Percentiles rank a stretch among this genome's conserved stretches.
Conservation (phyloP, 2,797 vertebrate species). For the Hippopotamyrus pictus region DNA sequence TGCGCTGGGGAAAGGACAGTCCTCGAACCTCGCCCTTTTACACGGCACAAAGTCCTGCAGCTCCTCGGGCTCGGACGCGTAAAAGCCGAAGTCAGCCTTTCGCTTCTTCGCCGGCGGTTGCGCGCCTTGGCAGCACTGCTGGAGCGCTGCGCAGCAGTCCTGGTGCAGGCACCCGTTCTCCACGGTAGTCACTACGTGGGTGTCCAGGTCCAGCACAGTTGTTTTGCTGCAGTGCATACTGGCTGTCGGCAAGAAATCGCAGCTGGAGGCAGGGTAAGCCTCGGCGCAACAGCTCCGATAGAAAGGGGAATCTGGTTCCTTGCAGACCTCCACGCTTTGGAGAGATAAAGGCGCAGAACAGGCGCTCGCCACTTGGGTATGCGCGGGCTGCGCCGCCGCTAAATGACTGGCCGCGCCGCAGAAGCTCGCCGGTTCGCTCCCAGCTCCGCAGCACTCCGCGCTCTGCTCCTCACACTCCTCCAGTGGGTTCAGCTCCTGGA, state of each 20-base stretch:
- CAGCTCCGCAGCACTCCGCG: conserved; percentile 50
- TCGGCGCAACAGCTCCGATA: conserved; percentile 75
- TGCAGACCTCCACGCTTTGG: conserved; percentile 51
- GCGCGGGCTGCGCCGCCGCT: conserved; percentile 36
- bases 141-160: conserved; percentile 81
- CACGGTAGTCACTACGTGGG: conserved; percentile 94
- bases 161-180: conserved; percentile 89
- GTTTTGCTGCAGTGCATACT: conserved; percentile 81
- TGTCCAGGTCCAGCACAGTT: conserved; percentile 94
- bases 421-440: conserved; percentile 48
- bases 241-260: conserved; percentile 54
- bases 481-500: conserved; percentile 79
- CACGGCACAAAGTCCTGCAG: conserved; percentile 68
- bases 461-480: conserved; percentile 61
- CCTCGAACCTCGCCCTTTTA: conserved; percentile 82
- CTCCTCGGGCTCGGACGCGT: conserved; percentile 62
- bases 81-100: conserved; percentile 67
- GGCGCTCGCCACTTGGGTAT: conserved; percentile 44
- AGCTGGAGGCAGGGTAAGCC: conserved; percentile 50
- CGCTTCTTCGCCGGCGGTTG: conserved; percentile 64
- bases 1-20: conserved; percentile 55
- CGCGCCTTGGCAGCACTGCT: conserved; percentile 60
- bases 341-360: conserved; percentile 48
- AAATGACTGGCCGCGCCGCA: conserved; percentile 56
- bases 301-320: conserved; percentile 62